A percentile compares a stretch with the other conserved stretches of the same genome.
These are phyloP conservation scores for Cecidostiba fungosa DNA, from an alignment of 2,888 invertebrate genomes.

Conservation along the genomic window DNA sequence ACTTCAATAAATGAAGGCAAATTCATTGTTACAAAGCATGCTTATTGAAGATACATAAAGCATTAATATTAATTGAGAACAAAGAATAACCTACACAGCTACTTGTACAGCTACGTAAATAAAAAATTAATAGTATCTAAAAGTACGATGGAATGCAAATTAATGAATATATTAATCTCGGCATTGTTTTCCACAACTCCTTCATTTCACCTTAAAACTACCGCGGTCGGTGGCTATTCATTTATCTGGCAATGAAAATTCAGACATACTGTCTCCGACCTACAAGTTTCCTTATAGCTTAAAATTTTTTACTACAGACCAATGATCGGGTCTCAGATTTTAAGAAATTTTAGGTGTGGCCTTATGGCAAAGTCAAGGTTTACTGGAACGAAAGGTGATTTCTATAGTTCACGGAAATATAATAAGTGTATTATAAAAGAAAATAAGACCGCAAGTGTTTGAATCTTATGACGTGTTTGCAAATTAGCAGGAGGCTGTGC, in stretches of 20 bases:
- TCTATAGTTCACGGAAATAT: background rate
- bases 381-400: background rate
- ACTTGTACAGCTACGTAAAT: too few species aligned
- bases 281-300: background rate
- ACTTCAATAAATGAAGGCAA: too few species aligned
- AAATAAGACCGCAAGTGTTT: background rate
- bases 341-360: too few species aligned
- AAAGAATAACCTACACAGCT: background rate
- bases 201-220: background rate
- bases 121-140: background rate
- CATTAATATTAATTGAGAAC: background rate
- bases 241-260: background rate
- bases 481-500: background rate
- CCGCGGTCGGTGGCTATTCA: background rate
- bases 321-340: too few species aligned
- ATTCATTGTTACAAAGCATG: too few species aligned
- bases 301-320: too few species aligned
- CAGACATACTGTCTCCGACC: background rate
- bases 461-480: background rate
- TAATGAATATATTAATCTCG: background rate
- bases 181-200: background rate
- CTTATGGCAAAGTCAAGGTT: background rate
- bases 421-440: background rate
- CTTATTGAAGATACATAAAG: too few species aligned
- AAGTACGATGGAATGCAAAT: background rate